phyloP scores from a whole-genome alignment of 2,888 invertebrate genomes.

The Anthophora plumipes region DNA sequence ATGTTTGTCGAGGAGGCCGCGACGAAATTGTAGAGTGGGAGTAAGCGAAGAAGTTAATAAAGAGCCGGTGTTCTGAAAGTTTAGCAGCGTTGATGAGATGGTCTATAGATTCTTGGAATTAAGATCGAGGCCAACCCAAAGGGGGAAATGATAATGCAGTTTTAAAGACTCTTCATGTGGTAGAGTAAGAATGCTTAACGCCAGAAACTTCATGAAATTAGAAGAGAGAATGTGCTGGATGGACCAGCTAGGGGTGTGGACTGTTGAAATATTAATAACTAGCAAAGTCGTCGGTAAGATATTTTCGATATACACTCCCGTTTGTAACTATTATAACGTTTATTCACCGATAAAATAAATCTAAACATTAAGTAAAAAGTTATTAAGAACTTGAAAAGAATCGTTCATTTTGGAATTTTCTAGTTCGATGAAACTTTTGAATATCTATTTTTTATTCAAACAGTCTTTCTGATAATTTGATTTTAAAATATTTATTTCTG shows the following conservation, averaged over 20 bases:
- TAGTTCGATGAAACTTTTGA: no score
- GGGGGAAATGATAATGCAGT: conserved; percentile 66
- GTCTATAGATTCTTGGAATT: conserved; percentile 65
- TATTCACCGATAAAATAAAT: no score
- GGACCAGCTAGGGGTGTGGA: not conserved
- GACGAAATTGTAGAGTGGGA: no score
- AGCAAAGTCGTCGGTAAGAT: conserved; percentile 37
- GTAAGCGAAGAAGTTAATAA: conserved; percentile 62
- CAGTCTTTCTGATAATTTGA: no score
- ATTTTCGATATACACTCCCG: no score
- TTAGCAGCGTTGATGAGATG: conserved; percentile 57
- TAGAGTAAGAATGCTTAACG: conserved; percentile 21
- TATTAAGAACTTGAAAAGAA: no score
- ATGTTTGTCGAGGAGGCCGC: not conserved
- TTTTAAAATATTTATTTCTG: no score
- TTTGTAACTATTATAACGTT: no score
- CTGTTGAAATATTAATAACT: conserved; percentile 54
- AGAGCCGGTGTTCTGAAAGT: conserved; percentile 59
- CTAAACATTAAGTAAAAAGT: no score
- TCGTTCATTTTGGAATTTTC: no score
- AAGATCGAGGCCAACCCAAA: conserved; percentile 54
- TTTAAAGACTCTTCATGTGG: conserved; percentile 60
- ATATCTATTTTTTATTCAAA: no score
- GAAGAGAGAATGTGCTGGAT: not conserved
- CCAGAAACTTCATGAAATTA: conserved; percentile 53